Evolutionary conservation across 1,140 invertebrate genomes (phyloP), one percentile per base, ranked within the genome.

Genomic region (Rhyzopertha dominica): DNA sequence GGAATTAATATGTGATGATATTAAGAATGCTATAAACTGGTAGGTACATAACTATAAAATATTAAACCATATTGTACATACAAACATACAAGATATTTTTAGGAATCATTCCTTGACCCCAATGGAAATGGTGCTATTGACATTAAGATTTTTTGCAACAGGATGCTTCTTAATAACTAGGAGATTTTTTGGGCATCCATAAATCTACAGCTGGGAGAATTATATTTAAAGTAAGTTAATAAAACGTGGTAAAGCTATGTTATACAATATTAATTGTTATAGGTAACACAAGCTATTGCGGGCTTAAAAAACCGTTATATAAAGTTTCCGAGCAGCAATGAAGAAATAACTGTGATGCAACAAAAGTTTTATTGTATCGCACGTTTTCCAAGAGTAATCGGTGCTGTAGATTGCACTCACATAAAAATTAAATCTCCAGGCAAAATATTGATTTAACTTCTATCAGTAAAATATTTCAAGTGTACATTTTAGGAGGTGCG

Each of bases 351-450:
- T 17, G 23, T 46, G 37, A 31, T 12, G 3, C 51, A 53, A 32
- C 24, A 36, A 19, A 43, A 44, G 36, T 65, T 66, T 44, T 51
- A 50, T 36, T 35, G 34, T 10, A 54, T 58, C 24, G 44, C 43
- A 24, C 25, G 51, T 17, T 63, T 65, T 29, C 53, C 58, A 10
- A 51, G 26, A 19, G 58, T 65, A 16, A 60, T 66, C 20, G 65
- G 62, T 26, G 58, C 58, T 20, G 53, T 67, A 13, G 62, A 66
- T 32, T 62, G 62, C 41, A 60, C 53, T 3, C 61, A 64, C 44
- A 28, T 63, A 2, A 50, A 43, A 52, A 46, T 54, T 29, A 23
- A 26, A 38, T 38, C 48, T 13, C 49, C 48, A 25, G 40, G n/a
- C n/a, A n/a, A n/a, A n/a, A n/a, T n/a, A n/a, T n/a, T n/a, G n/a